phyloP scores from a whole-genome alignment of 1,140 invertebrate species.

The Andricus grossulariae region DNA sequence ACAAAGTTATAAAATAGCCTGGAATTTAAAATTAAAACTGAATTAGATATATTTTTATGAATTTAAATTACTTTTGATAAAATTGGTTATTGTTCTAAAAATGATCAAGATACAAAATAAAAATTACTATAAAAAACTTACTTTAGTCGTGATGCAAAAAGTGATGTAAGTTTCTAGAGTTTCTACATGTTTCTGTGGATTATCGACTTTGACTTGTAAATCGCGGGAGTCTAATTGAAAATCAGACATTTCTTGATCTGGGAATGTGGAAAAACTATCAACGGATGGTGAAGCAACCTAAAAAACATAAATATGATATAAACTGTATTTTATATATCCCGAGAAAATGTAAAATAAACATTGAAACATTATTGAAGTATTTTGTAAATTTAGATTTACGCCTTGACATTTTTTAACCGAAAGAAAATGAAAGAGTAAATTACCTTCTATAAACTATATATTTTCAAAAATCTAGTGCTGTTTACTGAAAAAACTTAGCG shows the following conservation, averaged over 20 bases:
- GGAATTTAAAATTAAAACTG: too few relatives aligned
- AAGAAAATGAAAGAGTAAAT: not conserved
- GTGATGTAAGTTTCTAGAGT: constrained; percentile 86
- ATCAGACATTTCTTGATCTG: constrained; percentile 77
- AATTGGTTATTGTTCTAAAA: not conserved
- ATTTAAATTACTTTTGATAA: too few relatives aligned
- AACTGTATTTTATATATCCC: not conserved
- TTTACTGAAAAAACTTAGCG: too few relatives aligned
- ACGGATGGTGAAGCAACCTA: constrained; percentile 79
- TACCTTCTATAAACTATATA: too few relatives aligned
- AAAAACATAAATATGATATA: constrained; percentile 39
- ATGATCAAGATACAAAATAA: not conserved
- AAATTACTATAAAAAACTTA: constrained; percentile 57
- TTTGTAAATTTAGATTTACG: too few relatives aligned
- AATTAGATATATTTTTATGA: constrained; percentile 20
- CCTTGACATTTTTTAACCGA: not conserved
- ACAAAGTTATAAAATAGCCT: constrained; percentile 1
- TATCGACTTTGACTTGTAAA: constrained; percentile 83
- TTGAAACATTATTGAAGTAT: too few relatives aligned
- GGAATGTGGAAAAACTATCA: constrained; percentile 80
- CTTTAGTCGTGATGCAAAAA: constrained; percentile 83
- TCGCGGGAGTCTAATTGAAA: constrained; percentile 78
- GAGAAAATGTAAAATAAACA: too few relatives aligned
- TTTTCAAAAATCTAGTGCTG: too few relatives aligned
- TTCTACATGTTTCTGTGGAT: constrained; percentile 87